Evolutionary conservation across 2,113 vertebrate species (phyloP).

Genomic region (Hypanus sabinus): DNA sequence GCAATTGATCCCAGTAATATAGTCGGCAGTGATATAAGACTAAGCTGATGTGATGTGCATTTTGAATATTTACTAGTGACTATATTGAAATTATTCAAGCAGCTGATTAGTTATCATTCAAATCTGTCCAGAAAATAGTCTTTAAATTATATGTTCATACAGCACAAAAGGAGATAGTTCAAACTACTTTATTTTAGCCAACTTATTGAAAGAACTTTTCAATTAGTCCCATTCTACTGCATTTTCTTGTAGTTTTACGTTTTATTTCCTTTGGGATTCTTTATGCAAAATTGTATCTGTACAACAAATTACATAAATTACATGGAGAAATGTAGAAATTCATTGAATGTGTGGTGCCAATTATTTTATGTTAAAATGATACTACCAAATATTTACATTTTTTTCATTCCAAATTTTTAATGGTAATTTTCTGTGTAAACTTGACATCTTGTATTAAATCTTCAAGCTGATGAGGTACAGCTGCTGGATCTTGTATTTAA

Average conservation of each 20-base stretch:
- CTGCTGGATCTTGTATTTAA: neutral
- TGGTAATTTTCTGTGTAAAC: neutral
- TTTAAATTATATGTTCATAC: neutral
- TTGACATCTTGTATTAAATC: neutral
- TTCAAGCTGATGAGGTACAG: neutral
- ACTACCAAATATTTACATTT: neutral
- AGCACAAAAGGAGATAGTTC: neutral
- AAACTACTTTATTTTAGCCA: neutral
- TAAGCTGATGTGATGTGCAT: neutral
- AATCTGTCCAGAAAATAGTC: neutral
- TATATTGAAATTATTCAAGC: neutral
- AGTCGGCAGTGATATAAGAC: neutral
- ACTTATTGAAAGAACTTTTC: neutral
- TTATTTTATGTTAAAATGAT: neutral
- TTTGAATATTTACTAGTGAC: neutral
- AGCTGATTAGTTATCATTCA: neutral
- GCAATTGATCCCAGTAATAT: neutral
- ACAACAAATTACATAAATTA: neutral
- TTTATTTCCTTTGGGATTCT: neutral
- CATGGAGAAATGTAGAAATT: neutral
- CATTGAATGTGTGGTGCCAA: neutral
- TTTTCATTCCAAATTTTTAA: neutral
- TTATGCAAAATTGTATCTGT: neutral
- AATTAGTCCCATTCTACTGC: neutral
- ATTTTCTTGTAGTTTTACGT: neutral